Base-by-base conservation (phyloP, 2,888 invertebrate species). In the Leistus spinibarbis region DNA sequence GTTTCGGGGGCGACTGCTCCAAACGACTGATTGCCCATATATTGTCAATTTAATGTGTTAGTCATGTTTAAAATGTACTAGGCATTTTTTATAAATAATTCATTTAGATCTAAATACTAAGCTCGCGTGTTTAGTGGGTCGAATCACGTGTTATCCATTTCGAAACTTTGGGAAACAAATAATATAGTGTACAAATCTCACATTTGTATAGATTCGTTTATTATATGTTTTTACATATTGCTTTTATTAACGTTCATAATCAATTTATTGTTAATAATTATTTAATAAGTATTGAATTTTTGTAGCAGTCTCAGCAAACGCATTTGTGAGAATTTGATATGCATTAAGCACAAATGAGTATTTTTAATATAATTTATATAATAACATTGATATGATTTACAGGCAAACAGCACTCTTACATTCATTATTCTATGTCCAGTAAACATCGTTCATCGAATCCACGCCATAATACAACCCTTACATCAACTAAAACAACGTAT, bases 201-300 rank as follows among this genome's bases (percentile, higher is more conserved):
- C 57, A 57, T 57, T 24, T 13, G 23, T 20, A 64, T 64, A 64
- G 23, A 64, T 64, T 23, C 10, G 22, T 64, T 64, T 64, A 64
- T 64, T 64, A 19, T 57, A 20, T 64, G 23, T 24, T 23, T 64
- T 64, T 64, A 64, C 24, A 64, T 64, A 64, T 24, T 20, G 24
- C 22, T 23, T 64, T 20, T n/a, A 64, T 22, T 16, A 24, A 19
- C n/a, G 17, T 60, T 60, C 17, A 60, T 60, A 60, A 60, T 60
- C 19, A 60, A 10, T 60, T 60, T 20, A 57, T 3, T n/a, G n/a
- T n/a, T 16, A 4, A 56, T 56, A 16, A 16, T 4, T 57, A 9
- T 57, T 40, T 7, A 40, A 10, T 40, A 40, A 40, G 3, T 40
- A 40, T 5, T 40, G 7, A 40, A 40, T 40, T 40, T 10, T 10